phyloP scores from a whole-genome alignment of 2,888 invertebrate genomes.

The Microplitis manilae region DNA sequence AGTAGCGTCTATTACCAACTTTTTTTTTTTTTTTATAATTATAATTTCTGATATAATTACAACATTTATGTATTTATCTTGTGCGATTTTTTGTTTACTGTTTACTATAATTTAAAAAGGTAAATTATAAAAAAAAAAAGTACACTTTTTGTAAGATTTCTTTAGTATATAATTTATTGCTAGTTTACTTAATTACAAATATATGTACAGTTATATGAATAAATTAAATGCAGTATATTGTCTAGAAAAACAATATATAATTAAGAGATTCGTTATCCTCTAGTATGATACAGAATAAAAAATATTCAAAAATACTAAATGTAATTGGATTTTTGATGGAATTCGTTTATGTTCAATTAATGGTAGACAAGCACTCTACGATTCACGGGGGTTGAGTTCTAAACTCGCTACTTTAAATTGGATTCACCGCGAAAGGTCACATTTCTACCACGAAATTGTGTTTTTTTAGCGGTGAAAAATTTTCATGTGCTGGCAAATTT shows the following conservation, averaged over 20 bases:
- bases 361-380: constrained; percentile 42
- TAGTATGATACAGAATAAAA: not conserved
- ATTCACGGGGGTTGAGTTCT: constrained; percentile 44
- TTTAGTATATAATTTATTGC: too few species aligned
- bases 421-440: constrained; percentile 60
- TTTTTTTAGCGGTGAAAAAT: constrained; percentile 62
- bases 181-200: too few species aligned
- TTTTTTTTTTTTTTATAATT: constrained; percentile 1
- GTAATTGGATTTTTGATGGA: constrained; percentile 47
- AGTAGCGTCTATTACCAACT: not conserved
- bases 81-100: not conserved
- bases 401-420: constrained; percentile 57
- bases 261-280: not conserved
- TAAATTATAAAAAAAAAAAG: too few species aligned
- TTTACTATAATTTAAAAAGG: not conserved
- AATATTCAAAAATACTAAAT: constrained; percentile 17
- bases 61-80: not conserved
- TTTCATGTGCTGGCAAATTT: constrained; percentile 64
- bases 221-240: too few species aligned
- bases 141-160: too few species aligned
- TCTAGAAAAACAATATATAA: not conserved
- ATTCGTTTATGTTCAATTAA: constrained; percentile 43
- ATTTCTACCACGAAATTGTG: constrained; percentile 61
- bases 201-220: too few species aligned
- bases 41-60: too few species aligned